Conservation (phyloP, 2,113 vertebrate genomes). For the Varanus komodoensis region DNA sequence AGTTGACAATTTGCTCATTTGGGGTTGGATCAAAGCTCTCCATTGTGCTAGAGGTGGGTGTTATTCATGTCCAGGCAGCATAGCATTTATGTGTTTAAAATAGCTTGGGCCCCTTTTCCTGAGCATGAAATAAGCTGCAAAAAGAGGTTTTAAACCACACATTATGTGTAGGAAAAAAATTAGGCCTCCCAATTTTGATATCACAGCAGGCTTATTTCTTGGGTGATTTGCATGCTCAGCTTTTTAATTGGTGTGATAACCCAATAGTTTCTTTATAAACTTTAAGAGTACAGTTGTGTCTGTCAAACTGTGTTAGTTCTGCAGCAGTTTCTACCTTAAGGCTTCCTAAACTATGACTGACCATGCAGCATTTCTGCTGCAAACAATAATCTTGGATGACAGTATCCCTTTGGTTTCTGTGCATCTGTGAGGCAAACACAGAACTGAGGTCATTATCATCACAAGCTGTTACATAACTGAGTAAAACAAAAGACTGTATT, state of each 20-base stretch:
- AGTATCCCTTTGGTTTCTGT: constrained; percentile 70
- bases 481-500: constrained; percentile 56
- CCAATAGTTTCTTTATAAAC: constrained; percentile 56
- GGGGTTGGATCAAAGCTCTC: no score
- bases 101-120: background rate
- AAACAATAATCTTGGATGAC: constrained; percentile 80
- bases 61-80: no score
- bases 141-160: background rate
- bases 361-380: constrained; percentile 68
- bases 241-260: constrained; percentile 58
- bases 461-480: constrained; percentile 69
- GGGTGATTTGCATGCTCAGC: constrained; percentile 49
- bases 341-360: constrained; percentile 73
- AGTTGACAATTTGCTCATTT: no score
- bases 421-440: constrained; percentile 64
- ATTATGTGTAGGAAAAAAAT: background rate
- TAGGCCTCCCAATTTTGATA: background rate
- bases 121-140: background rate
- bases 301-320: constrained; percentile 75
- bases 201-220: constrained; percentile 6
- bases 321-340: constrained; percentile 66
- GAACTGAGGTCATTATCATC: constrained; percentile 69
- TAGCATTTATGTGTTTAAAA: constrained; percentile 15
- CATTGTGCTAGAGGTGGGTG: no score
- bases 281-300: constrained; percentile 69